phyloP scores from a whole-genome alignment of 2,113 vertebrate species.

The Guaruba guarouba region DNA sequence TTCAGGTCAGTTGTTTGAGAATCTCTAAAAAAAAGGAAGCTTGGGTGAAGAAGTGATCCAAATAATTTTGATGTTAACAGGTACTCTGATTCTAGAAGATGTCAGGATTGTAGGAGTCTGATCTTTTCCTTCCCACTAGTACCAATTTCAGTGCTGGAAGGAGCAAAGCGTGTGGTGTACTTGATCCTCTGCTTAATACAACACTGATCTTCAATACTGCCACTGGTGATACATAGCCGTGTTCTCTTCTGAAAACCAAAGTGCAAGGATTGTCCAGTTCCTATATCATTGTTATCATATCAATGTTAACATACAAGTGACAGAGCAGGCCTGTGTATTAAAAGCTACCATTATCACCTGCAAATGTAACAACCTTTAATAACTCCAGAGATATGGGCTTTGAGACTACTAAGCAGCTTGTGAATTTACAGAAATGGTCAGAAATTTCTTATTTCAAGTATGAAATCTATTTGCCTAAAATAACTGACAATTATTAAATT shows the following conservation, averaged over 20 bases:
- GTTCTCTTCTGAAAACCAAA: neutral
- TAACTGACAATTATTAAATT: neutral
- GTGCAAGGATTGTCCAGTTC: neutral
- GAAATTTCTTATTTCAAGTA: neutral
- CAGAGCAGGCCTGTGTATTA: neutral
- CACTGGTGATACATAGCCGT: neutral
- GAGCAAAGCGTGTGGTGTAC: neutral
- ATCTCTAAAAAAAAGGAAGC: neutral
- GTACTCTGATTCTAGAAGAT: conserved; percentile 11
- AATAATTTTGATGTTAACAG: conserved; percentile 41
- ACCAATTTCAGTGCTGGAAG: neutral
- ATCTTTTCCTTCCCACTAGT: neutral
- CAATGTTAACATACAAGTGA: neutral
- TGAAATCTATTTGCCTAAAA: neutral
- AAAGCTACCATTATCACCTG: neutral
- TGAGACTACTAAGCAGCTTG: neutral
- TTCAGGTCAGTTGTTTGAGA: neutral
- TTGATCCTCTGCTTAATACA: neutral
- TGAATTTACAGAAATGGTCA: neutral
- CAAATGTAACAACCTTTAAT: neutral
- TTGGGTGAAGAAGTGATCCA: neutral
- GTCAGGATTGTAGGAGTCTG: neutral
- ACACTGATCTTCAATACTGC: neutral
- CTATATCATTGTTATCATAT: neutral
- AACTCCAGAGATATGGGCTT: neutral